Conservation (phyloP, 2,888 invertebrate species). For the Peribatodes rhomboidaria region DNA sequence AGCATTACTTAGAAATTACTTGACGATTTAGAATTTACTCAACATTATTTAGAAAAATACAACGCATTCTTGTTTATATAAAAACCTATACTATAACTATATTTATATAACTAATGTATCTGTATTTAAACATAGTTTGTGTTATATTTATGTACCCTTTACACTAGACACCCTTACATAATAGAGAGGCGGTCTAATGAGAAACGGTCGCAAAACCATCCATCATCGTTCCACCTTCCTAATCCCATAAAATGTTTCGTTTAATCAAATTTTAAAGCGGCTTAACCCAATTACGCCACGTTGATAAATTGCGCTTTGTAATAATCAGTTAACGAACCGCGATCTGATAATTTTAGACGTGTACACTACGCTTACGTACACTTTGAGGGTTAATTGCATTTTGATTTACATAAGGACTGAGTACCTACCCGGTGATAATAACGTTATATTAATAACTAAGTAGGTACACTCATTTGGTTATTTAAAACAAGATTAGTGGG, state of each 20-base stretch:
- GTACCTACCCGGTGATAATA: no score
- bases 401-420: constrained; percentile 5
- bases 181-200: constrained; percentile 28
- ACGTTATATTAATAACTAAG: background rate
- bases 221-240: constrained; percentile 55
- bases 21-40: no score
- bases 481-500: no score
- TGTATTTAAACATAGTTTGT: no score
- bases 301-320: constrained; percentile 51
- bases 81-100: no score
- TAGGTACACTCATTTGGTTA: no score
- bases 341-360: constrained; percentile 26
- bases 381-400: constrained; percentile 17
- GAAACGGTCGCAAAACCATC: constrained; percentile 47
- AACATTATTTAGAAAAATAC: no score
- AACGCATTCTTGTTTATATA: no score
- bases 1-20: no score
- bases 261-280: constrained; percentile 64
- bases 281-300: constrained; percentile 59
- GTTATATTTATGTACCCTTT: no score
- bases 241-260: constrained; percentile 58
- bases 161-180: background rate
- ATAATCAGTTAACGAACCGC: constrained; percentile 33
- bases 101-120: no score
- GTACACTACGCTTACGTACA: background rate